Conservation (phyloP, 2,888 invertebrate genomes). For the Meganola albula region DNA sequence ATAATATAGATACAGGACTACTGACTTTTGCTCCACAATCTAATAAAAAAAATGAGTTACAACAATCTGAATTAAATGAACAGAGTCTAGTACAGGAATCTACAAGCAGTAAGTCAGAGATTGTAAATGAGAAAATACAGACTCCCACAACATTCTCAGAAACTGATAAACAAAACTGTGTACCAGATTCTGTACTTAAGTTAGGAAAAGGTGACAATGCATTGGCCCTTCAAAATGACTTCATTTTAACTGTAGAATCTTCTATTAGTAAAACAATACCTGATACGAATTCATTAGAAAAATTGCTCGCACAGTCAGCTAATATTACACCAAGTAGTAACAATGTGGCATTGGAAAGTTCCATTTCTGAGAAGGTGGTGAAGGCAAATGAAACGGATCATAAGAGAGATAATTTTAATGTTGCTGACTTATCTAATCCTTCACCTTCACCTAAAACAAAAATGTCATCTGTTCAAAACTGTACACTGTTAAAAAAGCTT, state of each 20-base stretch:
- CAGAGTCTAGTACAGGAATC: conserved; percentile 12
- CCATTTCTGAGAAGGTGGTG: conserved; percentile 13
- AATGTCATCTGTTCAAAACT: conserved; percentile 49
- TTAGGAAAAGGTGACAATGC: no score
- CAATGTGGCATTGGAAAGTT: conserved; percentile 7
- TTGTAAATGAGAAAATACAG: conserved; percentile 10
- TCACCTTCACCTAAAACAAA: conserved; percentile 32
- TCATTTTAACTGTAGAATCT: no score
- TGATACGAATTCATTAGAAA: no score
- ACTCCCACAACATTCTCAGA: no score
- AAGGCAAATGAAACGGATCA: conserved; percentile 17
- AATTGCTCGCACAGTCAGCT: no score
- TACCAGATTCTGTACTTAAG: no score
- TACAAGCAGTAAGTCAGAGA: conserved; percentile 8
- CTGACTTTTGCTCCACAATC: conserved; percentile 51
- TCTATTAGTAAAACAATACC: no score
- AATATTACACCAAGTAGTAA: no score
- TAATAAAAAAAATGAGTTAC: conserved; percentile 30
- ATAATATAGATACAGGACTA: conserved; percentile 51
- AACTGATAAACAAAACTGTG: conserved; percentile 29
- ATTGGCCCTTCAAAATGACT: no score
- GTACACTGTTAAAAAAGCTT: conserved; percentile 63
- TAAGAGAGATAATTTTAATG: conserved; percentile 16
- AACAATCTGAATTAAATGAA: conserved; percentile 18
- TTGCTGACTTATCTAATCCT: conserved; percentile 17